Conservation (phyloP, 2,797 vertebrate genomes). For the Hafferia zeledoni region DNA sequence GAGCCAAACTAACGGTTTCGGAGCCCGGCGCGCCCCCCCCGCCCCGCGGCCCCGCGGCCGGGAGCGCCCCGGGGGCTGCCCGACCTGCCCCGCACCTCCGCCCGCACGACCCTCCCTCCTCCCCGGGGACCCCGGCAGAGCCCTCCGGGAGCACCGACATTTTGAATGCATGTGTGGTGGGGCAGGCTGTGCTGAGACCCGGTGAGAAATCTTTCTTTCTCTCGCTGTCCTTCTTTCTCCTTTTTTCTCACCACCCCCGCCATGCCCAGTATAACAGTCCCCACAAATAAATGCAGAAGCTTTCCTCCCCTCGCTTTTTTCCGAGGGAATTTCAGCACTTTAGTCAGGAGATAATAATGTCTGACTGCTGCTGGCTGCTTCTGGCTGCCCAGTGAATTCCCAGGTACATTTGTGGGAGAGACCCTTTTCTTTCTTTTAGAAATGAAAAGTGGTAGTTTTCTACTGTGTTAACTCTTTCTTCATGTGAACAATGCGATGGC, state of each 20-base stretch:
- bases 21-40: background rate
- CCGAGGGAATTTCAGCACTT: background rate
- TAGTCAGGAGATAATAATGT: background rate
- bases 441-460: background rate
- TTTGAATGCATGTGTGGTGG: background rate
- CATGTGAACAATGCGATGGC: background rate
- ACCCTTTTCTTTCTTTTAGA: background rate
- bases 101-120: background rate
- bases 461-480: background rate
- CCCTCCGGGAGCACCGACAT: conserved; percentile 46
- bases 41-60: background rate
- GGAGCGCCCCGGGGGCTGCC: background rate
- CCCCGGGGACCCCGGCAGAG: background rate
- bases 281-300: background rate
- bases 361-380: background rate
- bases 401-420: background rate
- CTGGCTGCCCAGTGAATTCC: background rate
- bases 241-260: background rate
- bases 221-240: background rate
- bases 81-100: background rate
- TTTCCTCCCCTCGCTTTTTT: background rate
- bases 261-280: background rate
- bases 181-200: background rate
- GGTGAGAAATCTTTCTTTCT: background rate
- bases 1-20: conserved; percentile 68